Evolutionary conservation across 2,888 invertebrate genomes (phyloP), one percentile per base, ranked within the genome.

Genomic region (Crioceris asparagi): DNA sequence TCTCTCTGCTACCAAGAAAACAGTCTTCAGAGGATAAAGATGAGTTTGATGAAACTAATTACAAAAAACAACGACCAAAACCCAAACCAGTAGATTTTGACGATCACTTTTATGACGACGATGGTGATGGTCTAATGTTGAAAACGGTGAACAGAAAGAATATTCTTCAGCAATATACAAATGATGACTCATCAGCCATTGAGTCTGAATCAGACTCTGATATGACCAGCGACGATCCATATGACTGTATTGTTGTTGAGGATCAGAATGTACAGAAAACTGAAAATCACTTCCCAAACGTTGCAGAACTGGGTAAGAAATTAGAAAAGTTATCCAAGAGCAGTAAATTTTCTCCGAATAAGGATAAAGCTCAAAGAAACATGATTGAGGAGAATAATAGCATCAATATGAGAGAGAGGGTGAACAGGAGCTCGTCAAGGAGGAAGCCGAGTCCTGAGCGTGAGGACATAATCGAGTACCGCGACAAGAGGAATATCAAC

Each of bases 231-330:
- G 80, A 79, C 32, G 80, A 81, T 67, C 79, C 81, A 50, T 81
- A 81, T 56, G 86, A 86, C 57, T 86, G 87, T 48, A 81, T 88
- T 35, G 83, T 87, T 17, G 83, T 86, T 50, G 86, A 87, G 64
- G 60, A 70, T 41, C 56, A 62, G 29, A 58, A 57, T 34, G 59
- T 60, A 31, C 5, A 12, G 14, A 27, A 27, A 27, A 12, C 27
- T 3, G 54, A 51, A 10, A 53, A 53, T 21, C 54, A 57, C 17
- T 63, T 70, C 43, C 66, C 70, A 15, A 71, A 70, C 43, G 66
- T 66, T 3, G 64, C 62, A 2, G 66, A 65, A 34, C 54, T 65
- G 8, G 64, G 65, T 0, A 63, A 64, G 35, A 66, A 65, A 48
- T 45, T 66, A 16, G 66, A 66, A 43, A 62, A 65, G 36, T 49